Evolutionary conservation across 2,888 invertebrate genomes (phyloP), one percentile per base, ranked within the genome.

Genomic region (Stenodema calcarata): DNA sequence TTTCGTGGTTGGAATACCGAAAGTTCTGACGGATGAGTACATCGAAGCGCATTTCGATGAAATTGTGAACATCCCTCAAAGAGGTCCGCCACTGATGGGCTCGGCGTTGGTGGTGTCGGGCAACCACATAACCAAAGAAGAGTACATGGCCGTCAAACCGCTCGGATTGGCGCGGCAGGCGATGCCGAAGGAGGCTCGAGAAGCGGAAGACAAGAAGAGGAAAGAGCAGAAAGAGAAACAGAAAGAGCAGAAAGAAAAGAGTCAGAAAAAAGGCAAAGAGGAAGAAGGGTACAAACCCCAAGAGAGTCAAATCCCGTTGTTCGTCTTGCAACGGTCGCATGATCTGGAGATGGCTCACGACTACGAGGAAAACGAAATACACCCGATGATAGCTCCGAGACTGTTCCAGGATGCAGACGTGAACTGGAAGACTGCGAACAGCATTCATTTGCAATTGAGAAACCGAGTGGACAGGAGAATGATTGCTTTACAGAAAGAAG

Each of bases 401-500:
- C 1, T 14, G 0, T 23, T 73, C 12, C 23, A 70, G 9, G 73
- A 70, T 6, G 42, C 42, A n/a, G 47, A 73, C 4, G 12, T 84
- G n/a, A 16, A 84, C 11, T 84, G 84, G 73, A 47, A 47, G 44
- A 62, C 28, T 2, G 84, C 73, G 1, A 84, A 42, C n/a, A 35
- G 6, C 9, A n/a, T 28, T 16, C 44, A 73, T 73, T 73, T 84
- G n/a, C 23, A 73, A 18, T 6, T 47, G 30, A 70, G 84, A 35
- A 75, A 84, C 35, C 30, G 4, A 2, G 84, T 84, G 16, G 84
- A 84, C 44, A 84, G 44, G n/a, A 70, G 44, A 12, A 84, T 84
- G 84, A 75, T 84, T 0, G 84, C 84, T 23, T 27, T 84, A 1
- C 84, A 84, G 84, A 84, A 84, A 47, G 70, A 84, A 44, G 84